Evolutionary conservation across 2,113 vertebrate species (phyloP).

Genomic region (Cyprinodon brontotheroides): DNA sequence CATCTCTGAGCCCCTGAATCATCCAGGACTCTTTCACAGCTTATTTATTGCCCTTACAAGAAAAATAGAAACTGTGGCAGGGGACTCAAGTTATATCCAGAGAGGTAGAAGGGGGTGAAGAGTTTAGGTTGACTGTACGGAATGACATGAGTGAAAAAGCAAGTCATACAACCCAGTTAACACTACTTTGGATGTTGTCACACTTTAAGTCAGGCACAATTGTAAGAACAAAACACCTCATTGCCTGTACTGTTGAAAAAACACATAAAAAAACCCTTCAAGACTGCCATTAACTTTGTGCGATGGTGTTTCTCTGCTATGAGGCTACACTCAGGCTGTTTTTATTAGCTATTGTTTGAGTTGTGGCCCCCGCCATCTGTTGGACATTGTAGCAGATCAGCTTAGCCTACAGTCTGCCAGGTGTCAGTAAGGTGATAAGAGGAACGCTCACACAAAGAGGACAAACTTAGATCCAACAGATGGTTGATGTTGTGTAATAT

Average conservation of each 20-base stretch:
- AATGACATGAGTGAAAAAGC: not conserved
- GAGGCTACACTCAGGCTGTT: conserved; percentile 22
- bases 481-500: not conserved
- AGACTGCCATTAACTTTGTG: not conserved
- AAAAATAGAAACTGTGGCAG: conserved; percentile 4
- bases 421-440: conserved; percentile 53
- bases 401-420: conserved; percentile 50
- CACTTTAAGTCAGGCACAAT: not conserved
- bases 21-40: not conserved
- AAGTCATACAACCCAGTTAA: conserved; percentile 4
- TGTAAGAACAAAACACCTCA: conserved; percentile 1
- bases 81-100: conserved; percentile 6
- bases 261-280: not conserved
- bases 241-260: not conserved
- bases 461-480: conserved; percentile 17
- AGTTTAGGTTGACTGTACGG: conserved; percentile 21
- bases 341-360: conserved; percentile 64
- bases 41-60: not conserved
- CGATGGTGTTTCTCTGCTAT: conserved; percentile 31
- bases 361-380: conserved; percentile 68
- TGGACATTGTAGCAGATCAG: conserved; percentile 47
- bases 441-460: not conserved
- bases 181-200: not conserved
- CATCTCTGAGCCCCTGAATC: not conserved
- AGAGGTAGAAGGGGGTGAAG: conserved; percentile 4